Conservation (phyloP, 2,888 invertebrate species). For the Salpingus planirostris region DNA sequence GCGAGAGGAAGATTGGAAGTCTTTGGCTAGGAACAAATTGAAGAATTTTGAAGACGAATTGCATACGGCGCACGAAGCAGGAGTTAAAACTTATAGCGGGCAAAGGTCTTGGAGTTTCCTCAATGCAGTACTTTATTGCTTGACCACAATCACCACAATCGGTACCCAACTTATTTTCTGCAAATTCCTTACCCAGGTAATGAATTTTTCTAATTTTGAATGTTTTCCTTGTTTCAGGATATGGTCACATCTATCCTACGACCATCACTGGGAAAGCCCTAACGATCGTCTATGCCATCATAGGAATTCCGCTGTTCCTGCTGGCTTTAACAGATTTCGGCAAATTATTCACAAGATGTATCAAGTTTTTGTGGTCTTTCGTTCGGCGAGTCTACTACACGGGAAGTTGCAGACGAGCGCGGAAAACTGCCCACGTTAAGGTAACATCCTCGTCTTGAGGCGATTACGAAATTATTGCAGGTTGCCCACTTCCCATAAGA, state of each 20-base stretch:
- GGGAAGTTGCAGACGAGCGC: slow-evolving; percentile 69
- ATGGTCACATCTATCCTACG: slow-evolving; percentile 91
- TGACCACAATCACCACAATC: slow-evolving; percentile 82
- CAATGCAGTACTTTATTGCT: slow-evolving; percentile 76
- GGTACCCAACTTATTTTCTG: slow-evolving; percentile 49
- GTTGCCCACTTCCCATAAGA: too few relatives aligned
- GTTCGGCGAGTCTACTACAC: slow-evolving; percentile 78
- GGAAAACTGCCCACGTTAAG: slow-evolving; percentile 67
- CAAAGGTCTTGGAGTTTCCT: slow-evolving; percentile 81
- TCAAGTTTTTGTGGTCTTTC: slow-evolving; percentile 86
- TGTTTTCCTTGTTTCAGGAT: slow-evolving; percentile 61
- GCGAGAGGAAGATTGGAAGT: slow-evolving; percentile 85
- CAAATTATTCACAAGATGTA: slow-evolving; percentile 80
- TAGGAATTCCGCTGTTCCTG: slow-evolving; percentile 93
- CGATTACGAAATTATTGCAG: too few relatives aligned
- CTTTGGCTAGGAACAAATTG: slow-evolving; percentile 69
- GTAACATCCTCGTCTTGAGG: slow-evolving; percentile 43
- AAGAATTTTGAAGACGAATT: slow-evolving; percentile 81
- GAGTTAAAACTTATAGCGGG: slow-evolving; percentile 75
- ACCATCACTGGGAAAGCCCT: slow-evolving; percentile 77
- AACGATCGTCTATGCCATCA: slow-evolving; percentile 87
- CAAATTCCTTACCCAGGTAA: neutral
- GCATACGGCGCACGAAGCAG: slow-evolving; percentile 74
- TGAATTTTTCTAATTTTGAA: neutral
- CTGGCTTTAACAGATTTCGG: slow-evolving; percentile 93